Evolutionary conservation across 2,797 vertebrate genomes (phyloP).

Genomic region (Galago senegalensis): DNA sequence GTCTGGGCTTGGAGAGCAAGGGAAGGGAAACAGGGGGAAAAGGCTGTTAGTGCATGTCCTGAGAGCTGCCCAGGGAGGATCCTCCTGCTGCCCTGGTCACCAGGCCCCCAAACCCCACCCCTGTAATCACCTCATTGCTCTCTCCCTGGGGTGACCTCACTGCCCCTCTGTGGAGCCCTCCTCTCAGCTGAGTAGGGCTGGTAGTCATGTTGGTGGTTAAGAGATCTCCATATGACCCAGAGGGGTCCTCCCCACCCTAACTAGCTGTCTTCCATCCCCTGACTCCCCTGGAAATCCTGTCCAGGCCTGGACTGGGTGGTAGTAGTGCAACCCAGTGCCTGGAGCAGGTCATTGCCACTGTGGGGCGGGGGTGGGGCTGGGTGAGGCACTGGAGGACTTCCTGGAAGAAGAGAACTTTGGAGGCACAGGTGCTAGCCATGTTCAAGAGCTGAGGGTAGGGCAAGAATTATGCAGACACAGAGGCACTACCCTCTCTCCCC

Average conservation of each 20-base stretch:
- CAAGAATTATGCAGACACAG: not conserved
- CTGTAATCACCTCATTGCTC: not conserved
- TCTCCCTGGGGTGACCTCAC: not conserved
- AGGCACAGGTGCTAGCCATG: not conserved
- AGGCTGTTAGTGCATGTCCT: not conserved
- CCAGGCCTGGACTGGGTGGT: not conserved
- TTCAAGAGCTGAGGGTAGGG: not conserved
- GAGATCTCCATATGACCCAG: not conserved
- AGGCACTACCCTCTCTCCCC: too few species aligned
- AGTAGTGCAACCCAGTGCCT: not conserved
- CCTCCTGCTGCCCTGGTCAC: not conserved
- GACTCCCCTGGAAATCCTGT: not conserved
- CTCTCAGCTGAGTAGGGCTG: not conserved
- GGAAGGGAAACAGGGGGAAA: not conserved
- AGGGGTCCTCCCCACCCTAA: not conserved
- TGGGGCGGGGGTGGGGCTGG: too few species aligned
- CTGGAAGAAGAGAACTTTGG: too few species aligned
- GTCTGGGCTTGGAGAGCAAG: not conserved
- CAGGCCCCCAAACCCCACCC: not conserved
- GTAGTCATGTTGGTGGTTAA: not conserved
- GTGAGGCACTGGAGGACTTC: not conserved
- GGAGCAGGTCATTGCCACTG: not conserved
- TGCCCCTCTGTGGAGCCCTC: not conserved
- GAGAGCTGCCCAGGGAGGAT: not conserved
- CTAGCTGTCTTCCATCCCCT: not conserved